Base-by-base conservation (phyloP, 2,797 vertebrate genomes). In the Pogonophryne albipinna region DNA sequence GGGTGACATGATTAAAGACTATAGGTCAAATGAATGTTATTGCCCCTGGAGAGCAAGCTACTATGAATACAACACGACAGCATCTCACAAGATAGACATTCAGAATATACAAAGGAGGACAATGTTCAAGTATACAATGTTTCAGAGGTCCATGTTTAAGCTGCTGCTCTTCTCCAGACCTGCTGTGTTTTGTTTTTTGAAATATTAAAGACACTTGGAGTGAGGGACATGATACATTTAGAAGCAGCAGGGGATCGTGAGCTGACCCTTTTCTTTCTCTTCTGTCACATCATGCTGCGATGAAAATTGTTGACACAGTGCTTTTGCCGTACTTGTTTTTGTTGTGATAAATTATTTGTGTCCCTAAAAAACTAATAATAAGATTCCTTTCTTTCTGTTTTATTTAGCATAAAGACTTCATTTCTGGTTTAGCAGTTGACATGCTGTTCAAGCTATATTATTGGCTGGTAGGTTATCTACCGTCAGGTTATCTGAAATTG, bases 211-310 rank as follows among this genome's bases (percentile, higher is more conserved):
- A 77, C 2, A 19, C 64, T 31, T 16, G 1, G 45, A 80, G 67
- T 60, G 63, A 76, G 65, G 76, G 47, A 31, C 13, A 16, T 50
- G 82, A 76, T 84, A 83, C 55, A 86, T 86, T 89, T 87, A 85
- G 84, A 79, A 81, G 52, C 77, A 69, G 71, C 59, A 52, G 52
- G 53, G 57, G 65, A 71, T 9, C 34, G 8, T 60, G 72, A 76
- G 71, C 41, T 74, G 45, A 82, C 74, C 71, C 68, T 83, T 60
- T 78, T 81, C 23, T 65, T 52, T 76, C 3, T 74, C 66, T 63
- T 67, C 65, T 78, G 74, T 82, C 56, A 82, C 76, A 63, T 86
- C 52, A 75, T 1, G 42, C 46, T 76, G 76, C 10, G 19, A 55
- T 74, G 46, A 58, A 72, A 81, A 66, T 46, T 62, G 76, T 67